Percentiles rank a stretch among this genome's conserved stretches.
Conservation (phyloP, 2,888 invertebrate species). For the Caenorhabditis zanzibari region DNA sequence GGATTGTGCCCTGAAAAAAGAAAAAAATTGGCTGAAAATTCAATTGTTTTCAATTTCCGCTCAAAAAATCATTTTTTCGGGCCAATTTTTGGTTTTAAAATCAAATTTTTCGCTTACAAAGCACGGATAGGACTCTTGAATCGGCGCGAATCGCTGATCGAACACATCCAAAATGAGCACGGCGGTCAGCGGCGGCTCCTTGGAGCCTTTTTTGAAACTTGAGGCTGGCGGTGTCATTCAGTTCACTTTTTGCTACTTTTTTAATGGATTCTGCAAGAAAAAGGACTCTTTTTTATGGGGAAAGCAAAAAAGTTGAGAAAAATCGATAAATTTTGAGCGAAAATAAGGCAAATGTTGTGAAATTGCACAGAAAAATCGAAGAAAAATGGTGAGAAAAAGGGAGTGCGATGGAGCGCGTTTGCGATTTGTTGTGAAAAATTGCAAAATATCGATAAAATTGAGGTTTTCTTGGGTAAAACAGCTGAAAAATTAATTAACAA, state of each 20-base stretch:
- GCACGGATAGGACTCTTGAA: slow-evolving; percentile 44
- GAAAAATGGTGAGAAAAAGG: background rate
- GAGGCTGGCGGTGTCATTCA: slow-evolving; percentile 62
- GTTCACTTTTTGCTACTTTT: background rate
- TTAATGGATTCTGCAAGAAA: slow-evolving; percentile 17
- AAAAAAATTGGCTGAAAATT: background rate
- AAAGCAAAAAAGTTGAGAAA: background rate
- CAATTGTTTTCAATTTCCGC: too few species aligned
- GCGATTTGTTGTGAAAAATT: background rate
- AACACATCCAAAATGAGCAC: slow-evolving; percentile 69
- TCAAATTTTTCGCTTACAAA: slow-evolving; percentile 51
- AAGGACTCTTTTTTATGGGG: background rate
- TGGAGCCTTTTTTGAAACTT: slow-evolving; percentile 56
- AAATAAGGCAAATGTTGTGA: background rate
- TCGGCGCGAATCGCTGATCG: slow-evolving; percentile 69
- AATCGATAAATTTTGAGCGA: background rate
- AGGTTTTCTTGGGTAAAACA: background rate
- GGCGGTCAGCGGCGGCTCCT: slow-evolving; percentile 66
- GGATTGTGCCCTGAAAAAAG: slow-evolving; percentile 59
- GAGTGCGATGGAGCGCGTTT: slow-evolving; percentile 40
- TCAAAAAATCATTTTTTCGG: too few species aligned
- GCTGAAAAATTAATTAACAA: too few species aligned
- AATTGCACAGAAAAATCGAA: slow-evolving; percentile 15
- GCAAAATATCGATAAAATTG: background rate
- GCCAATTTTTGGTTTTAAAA: slow-evolving; percentile 5